phyloP scores from a whole-genome alignment of 2,113 vertebrate species.

The Oryzias melastigma region DNA sequence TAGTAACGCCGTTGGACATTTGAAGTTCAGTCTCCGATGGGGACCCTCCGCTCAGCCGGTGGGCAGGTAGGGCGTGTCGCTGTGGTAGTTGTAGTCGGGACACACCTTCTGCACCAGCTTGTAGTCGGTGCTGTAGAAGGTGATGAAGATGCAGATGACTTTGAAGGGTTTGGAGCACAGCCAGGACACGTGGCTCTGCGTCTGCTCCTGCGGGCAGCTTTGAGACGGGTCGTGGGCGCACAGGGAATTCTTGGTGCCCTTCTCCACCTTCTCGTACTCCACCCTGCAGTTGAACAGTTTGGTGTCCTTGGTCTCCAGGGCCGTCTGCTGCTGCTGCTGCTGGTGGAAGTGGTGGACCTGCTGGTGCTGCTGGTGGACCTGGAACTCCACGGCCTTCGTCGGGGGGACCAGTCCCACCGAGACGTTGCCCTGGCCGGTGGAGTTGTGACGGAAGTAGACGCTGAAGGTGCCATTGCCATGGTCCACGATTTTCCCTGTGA shows the following conservation, averaged over 20 bases:
- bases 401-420: constrained; percentile 95
- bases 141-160: constrained; percentile 99
- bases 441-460: constrained; percentile 98
- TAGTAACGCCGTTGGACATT: constrained; percentile 43
- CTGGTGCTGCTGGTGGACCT: constrained; percentile 71
- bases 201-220: constrained; percentile 98
- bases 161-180: constrained; percentile 99
- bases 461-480: constrained; percentile 98
- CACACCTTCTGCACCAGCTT: constrained; percentile 99
- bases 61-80: constrained; percentile 95
- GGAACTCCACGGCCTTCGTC: constrained; percentile 96
- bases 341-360: constrained; percentile 64
- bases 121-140: constrained; percentile 99
- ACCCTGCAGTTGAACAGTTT: constrained; percentile 99
- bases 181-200: constrained; percentile 97
- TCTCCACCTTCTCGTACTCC: constrained; percentile 97
- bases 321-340: constrained; percentile 86
- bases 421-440: constrained; percentile 95
- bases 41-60: constrained; percentile 82
- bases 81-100: constrained; percentile 99
- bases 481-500: constrained; percentile 98
- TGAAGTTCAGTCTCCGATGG: constrained; percentile 56
- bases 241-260: constrained; percentile 93
- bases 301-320: constrained; percentile 95
- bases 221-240: constrained; percentile 97